Conservation (phyloP, 64 coral and sea anemone genomes). For the Montipora foliosa region DNA sequence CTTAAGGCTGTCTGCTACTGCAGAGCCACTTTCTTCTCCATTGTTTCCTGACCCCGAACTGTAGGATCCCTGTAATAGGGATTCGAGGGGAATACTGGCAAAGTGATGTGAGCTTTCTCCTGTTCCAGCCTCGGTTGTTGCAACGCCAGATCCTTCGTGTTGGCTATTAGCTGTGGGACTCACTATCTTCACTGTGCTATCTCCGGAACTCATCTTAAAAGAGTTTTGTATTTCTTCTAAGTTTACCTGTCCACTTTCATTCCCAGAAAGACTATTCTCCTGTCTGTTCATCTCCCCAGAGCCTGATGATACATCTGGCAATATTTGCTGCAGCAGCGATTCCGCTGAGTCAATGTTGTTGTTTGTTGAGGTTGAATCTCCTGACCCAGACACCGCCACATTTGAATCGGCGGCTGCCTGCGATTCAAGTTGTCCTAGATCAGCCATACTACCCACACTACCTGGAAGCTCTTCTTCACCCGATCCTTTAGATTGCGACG, state of each 20-base stretch:
- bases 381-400: slow-evolving; percentile 11
- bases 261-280: slow-evolving; percentile 59
- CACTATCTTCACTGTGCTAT: not conserved
- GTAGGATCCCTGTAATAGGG: not conserved
- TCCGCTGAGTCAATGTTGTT: slow-evolving; percentile 1
- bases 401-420: not conserved
- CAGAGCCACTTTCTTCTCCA: slow-evolving; percentile 14
- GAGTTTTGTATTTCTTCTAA: slow-evolving; percentile 13
- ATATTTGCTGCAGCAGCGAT: slow-evolving; percentile 23
- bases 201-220: not conserved
- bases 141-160: not conserved
- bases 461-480: slow-evolving; percentile 43
- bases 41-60: slow-evolving; percentile 65
- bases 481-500: not conserved
- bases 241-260: slow-evolving; percentile 51
- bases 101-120: not conserved
- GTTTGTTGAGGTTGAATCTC: not conserved
- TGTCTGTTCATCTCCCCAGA: slow-evolving; percentile 43
- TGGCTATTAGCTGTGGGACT: not conserved
- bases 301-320: slow-evolving; percentile 5
- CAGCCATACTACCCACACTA: slow-evolving; percentile 33
- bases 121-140: not conserved
- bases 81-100: not conserved
- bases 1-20: slow-evolving; percentile 12
- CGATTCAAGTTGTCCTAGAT: slow-evolving; percentile 21